Base-by-base conservation (phyloP, 2,113 vertebrate species). In the Syrmaticus mikado region DNA sequence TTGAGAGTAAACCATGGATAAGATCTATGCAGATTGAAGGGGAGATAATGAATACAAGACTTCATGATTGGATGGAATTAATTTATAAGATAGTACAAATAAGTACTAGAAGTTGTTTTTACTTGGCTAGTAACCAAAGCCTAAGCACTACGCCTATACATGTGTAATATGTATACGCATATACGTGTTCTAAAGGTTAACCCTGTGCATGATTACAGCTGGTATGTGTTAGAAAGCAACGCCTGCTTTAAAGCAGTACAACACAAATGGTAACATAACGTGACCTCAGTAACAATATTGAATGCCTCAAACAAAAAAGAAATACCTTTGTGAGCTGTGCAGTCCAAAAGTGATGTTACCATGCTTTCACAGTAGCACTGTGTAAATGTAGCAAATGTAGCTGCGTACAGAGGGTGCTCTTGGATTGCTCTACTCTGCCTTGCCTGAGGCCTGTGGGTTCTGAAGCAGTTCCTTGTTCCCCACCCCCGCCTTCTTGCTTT, bases 261-360 rank as follows among this genome's bases (percentile, higher is more conserved):
- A 11, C 32, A 10, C 1, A 50, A 6, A 3, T 2, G 25, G 9
- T n/a, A 15, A 13, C 22, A 0, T 38, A 24, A 9, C 48, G 1
- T 10, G n/a, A 10, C 13, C 11, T 1, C 0, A 25, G 32, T 3
- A 15, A 6, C 41, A 3, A 22, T 10, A 13, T 0, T 18, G 27
- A n/a, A 4, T 13, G 32, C 10, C 25, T 32, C 43, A 58, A 2
- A 34, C 41, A 20, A 85, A 52, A 36, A 25, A 48, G 58, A 45
- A 2, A 5, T 32, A 48, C 36, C 8, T 30, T 24, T 3, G 1
- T 8, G 11, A 2, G 28, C 58, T 25, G 0, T 6, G 6, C 8
- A 27, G 11, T 2, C 14, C 34, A 3, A 13, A 20, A 21, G 36
- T 6, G 12, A 20, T 13, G 20, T 8, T 13, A 11, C 22, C 6